phyloP scores from a whole-genome alignment of 2,888 invertebrate species.

The Drosophila yooni region DNA sequence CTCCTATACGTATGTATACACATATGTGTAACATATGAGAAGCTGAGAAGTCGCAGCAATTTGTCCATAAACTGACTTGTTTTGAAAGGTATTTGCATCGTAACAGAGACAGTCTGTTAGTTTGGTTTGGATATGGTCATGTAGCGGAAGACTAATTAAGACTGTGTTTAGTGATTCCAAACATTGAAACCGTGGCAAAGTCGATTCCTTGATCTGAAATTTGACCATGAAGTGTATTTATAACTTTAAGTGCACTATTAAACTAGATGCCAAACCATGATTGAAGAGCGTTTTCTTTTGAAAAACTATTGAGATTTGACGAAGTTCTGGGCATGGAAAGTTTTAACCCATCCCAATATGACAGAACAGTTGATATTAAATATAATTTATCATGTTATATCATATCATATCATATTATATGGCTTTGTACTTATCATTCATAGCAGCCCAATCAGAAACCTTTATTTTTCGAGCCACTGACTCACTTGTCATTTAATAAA shows the following conservation, averaged over 20 bases:
- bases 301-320: not conserved
- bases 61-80: not conserved
- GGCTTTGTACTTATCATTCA: slow-evolving; percentile 27
- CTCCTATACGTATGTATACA: not conserved
- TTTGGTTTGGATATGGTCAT: not conserved
- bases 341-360: not conserved
- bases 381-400: slow-evolving; percentile 16
- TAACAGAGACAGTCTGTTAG: not conserved
- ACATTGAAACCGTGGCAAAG: not conserved
- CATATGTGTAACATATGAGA: slow-evolving; percentile 8
- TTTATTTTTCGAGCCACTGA: slow-evolving; percentile 49
- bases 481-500: slow-evolving; percentile 70
- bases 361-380: not conserved
- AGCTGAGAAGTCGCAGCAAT: not conserved
- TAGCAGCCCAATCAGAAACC: slow-evolving; percentile 24
- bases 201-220: not conserved
- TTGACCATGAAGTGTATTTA: not conserved
- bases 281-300: too few species aligned
- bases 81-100: not conserved
- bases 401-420: slow-evolving; percentile 29
- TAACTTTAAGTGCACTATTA: too few species aligned
- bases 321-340: not conserved
- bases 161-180: not conserved
- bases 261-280: not conserved
- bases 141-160: not conserved